Conservation (phyloP, 2,797 vertebrate species). For the Tapera naevia region DNA sequence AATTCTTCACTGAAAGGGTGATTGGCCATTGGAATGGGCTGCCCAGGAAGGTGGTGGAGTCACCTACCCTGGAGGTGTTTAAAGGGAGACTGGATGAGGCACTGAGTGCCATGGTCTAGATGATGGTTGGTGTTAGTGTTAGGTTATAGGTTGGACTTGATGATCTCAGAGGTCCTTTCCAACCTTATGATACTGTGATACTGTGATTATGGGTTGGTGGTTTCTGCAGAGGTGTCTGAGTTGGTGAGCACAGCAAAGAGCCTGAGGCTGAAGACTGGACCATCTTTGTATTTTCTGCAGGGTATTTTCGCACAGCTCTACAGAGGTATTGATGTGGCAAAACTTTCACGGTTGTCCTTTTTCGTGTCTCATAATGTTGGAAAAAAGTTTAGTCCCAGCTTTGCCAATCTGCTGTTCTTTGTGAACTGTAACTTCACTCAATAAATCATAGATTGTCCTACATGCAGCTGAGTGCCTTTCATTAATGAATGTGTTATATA, state of each 20-base stretch:
- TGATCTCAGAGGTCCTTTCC: too few species aligned
- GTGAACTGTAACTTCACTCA: background rate
- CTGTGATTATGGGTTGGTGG: background rate
- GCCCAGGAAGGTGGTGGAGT: too few species aligned
- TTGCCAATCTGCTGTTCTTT: background rate
- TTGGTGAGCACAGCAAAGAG: background rate
- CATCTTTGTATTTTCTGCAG: background rate
- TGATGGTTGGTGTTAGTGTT: too few species aligned
- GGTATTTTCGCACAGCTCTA: background rate
- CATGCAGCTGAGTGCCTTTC: background rate
- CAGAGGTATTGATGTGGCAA: background rate
- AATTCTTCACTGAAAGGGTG: too few species aligned
- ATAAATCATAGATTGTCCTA: background rate
- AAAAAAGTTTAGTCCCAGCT: background rate
- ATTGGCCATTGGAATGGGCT: too few species aligned
- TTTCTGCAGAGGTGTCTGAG: background rate
- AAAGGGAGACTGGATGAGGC: too few species aligned
- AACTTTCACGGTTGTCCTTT: background rate
- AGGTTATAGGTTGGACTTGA: too few species aligned
- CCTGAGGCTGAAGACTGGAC: background rate
- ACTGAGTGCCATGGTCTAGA: too few species aligned
- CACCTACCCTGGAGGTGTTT: too few species aligned
- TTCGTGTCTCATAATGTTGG: background rate
- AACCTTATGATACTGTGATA: too few species aligned
- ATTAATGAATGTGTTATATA: background rate